Base-by-base conservation (phyloP, 2,888 invertebrate genomes). In the Acleris cristana region DNA sequence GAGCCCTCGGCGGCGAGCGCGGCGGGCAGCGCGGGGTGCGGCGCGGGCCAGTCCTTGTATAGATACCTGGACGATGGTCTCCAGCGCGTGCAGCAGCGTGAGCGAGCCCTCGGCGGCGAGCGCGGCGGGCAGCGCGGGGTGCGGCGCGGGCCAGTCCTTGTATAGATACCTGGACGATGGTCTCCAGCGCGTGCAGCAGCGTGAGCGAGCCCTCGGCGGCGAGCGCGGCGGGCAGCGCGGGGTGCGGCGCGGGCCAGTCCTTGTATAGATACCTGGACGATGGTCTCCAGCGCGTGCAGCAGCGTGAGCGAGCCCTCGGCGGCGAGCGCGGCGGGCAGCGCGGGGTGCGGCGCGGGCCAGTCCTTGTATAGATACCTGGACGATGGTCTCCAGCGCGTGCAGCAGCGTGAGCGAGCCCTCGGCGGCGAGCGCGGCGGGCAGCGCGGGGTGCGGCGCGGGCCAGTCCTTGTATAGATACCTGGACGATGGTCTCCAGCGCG, bases 171-270 rank as follows among this genome's bases (percentile, higher is more conserved):
- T 97, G 96, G 6, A 98, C 96, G 69, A 98, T 95, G 53, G 96
- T 94, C 87, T 99, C 99, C 64, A 99, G 87, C 1, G 97, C 96
- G 85, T 99, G 98, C 65, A 99, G 92, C 73, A 97, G 94, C 14
- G 98, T 95, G 78, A 99, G 95, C 26, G 96, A 95, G 52, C 97
- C 96, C 91, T 99, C 99, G 0, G 98, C 97, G 0, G 98, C 96
- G 74, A 98, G 85, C 19, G 87, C 82, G 44, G 84, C 90, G 64
- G 87, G 73, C 7, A 90, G 87, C 6, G 80, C 84, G 66, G 86
- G 86, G 64, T 65, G 77, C 58, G 83, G 66, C 6, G 61, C 30
- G 73, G 84, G 1, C 86, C 88, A 87, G 72, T 88, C 89, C 83
- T 92, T 91, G 77, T 23, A 23, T 23, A 3, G 23, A 3, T 26